Percentiles rank a stretch among this genome's conserved stretches.
phyloP scores from a whole-genome alignment of 2,113 vertebrate species.

The Agapornis roseicollis region DNA sequence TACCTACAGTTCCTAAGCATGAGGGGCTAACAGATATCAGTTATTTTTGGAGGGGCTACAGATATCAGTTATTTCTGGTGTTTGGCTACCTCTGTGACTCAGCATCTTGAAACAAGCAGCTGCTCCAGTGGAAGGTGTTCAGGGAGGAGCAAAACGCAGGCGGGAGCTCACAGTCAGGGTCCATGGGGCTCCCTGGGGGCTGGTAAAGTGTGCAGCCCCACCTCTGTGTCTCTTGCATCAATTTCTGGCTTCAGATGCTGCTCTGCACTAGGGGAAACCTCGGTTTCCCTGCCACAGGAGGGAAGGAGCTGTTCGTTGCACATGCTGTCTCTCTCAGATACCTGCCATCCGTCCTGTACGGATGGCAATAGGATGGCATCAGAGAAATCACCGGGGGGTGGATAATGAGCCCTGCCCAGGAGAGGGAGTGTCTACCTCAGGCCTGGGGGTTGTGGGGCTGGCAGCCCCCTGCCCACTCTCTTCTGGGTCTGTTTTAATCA shows the following conservation, averaged over 20 bases:
- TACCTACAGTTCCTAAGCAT: neutral
- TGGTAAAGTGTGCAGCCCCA: neutral
- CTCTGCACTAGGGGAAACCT: neutral
- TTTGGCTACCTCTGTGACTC: neutral
- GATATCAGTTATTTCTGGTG: neutral
- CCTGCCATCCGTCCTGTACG: fast-evolving
- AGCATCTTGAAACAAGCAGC: neutral
- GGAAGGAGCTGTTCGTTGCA: neutral
- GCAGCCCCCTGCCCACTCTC: too few relatives aligned
- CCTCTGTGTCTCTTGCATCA: neutral
- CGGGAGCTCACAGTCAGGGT: fast-evolving
- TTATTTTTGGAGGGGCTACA: neutral
- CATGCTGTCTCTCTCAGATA: neutral
- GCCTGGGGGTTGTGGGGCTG: neutral
- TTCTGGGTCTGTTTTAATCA: neutral
- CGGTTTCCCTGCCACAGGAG: fast-evolving
- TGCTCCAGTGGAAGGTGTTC: neutral
- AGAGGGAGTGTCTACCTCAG: neutral
- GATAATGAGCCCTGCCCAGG: neutral
- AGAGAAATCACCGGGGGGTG: neutral
- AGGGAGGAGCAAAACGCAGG: neutral
- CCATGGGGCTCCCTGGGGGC: neutral
- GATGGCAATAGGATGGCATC: neutral
- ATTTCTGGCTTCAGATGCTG: neutral
- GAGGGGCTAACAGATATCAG: neutral